Evolutionary conservation across 2,888 invertebrate genomes (phyloP), one percentile per base, ranked within the genome.

Genomic region (Papilio elwesi): DNA sequence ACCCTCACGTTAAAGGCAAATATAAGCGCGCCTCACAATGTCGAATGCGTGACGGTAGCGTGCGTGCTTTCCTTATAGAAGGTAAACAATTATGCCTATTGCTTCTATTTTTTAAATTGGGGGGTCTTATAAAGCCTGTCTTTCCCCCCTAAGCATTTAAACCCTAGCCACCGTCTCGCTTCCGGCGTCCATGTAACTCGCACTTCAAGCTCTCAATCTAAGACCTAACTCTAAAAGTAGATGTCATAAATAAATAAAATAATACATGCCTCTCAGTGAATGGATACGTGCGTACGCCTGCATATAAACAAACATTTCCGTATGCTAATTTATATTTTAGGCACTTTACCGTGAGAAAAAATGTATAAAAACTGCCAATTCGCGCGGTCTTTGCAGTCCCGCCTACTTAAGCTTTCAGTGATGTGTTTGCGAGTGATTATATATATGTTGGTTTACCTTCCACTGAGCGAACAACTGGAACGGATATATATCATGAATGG

Each of bases 391-490:
- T 12, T 66, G 12, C 48, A 11, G 10, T 49, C 47, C 51, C 10
- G 70, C 9, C 49, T 49, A 57, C 52, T 57, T 57, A 26, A 65
- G 57, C 65, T 6, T 26, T 2, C 26, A 70, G 62, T 53, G 55
- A 65, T 49, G 48, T 65, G 48, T 65, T 70, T 70, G 59, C 71
- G 43, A 13, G 49, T 55, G 43, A 43, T 26, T 36, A 53, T 38
- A 51, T 36, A 59, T 49, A 13, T 63, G 11, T 16, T 68, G 64
- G 10, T 59, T 74, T 70, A 68, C 69, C 69, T 70, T 59, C 62
- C 52, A 67, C 70, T 0, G 73, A 70, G 8, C 70, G 73, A 43
- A 73, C 64, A 57, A 73, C 73, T 73, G 73, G 69, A 59, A 69
- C 15, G 65, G 70, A 68, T 55, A 62, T 70, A 75, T 26, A 67